These are phyloP conservation scores for Leptinotarsa undecemlineata DNA, from an alignment of 1,140 invertebrate genomes.

Conservation along the genomic window DNA sequence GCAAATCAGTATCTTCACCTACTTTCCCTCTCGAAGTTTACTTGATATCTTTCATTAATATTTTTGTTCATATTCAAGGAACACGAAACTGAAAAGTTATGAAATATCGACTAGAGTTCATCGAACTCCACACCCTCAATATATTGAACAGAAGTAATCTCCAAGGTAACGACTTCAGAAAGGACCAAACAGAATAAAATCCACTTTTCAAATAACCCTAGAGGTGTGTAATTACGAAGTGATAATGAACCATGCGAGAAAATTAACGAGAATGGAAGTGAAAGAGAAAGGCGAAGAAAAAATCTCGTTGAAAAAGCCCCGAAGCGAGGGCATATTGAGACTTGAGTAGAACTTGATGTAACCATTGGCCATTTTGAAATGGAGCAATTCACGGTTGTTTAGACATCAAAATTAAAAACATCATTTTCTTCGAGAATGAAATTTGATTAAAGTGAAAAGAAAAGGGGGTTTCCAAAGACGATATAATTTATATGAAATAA, in stretches of 20 bases:
- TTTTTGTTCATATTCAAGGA: too few species aligned
- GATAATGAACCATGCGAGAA: conserved; percentile 33
- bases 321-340: background rate
- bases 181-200: conserved; percentile 15
- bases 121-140: too few species aligned
- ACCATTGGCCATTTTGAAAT: conserved; percentile 5
- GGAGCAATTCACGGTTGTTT: background rate
- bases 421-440: too few species aligned
- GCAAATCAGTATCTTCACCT: too few species aligned
- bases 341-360: background rate
- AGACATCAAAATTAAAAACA: too few species aligned
- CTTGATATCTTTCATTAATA: too few species aligned
- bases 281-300: conserved; percentile 15
- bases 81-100: too few species aligned
- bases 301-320: conserved; percentile 3
- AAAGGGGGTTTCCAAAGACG: too few species aligned
- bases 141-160: background rate
- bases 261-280: conserved; percentile 16
- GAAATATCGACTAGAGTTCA: too few species aligned
- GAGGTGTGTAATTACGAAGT: conserved; percentile 35
- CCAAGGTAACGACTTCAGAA: background rate
- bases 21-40: too few species aligned
- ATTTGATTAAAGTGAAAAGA: too few species aligned
- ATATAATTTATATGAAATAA: too few species aligned
- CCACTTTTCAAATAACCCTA: conserved; percentile 4